Evolutionary conservation across 2,888 invertebrate genomes (phyloP).

Genomic region (Oeneis ivallda): DNA sequence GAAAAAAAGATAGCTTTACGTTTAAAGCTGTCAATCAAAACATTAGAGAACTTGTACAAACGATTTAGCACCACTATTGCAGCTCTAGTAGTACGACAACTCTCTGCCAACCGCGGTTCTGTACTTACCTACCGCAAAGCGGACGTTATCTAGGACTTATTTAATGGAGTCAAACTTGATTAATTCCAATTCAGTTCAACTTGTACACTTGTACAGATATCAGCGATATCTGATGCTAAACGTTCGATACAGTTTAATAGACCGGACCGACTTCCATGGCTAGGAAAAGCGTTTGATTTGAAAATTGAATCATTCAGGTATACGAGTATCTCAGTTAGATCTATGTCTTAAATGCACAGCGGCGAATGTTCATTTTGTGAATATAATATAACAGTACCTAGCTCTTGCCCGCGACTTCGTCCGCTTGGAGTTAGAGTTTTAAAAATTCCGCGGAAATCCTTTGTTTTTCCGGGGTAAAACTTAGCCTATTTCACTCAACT

Average conservation of each 20-base stretch:
- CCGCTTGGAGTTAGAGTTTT: too few species aligned
- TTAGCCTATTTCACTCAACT: too few species aligned
- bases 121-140: conserved; percentile 38
- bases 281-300: conserved; percentile 19
- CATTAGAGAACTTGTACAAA: background rate
- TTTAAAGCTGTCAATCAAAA: too few species aligned
- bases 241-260: conserved; percentile 31
- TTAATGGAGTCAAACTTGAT: conserved; percentile 41
- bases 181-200: conserved; percentile 36
- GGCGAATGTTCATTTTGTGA: too few species aligned
- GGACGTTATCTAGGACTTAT: conserved; percentile 35
- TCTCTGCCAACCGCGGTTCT: background rate
- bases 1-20: too few species aligned
- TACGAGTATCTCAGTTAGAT: background rate
- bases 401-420: too few species aligned
- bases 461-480: too few species aligned
- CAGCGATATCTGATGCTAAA: conserved; percentile 34
- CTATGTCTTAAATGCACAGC: background rate
- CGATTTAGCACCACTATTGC: background rate
- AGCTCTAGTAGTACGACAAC: background rate
- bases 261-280: conserved; percentile 3
- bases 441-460: too few species aligned
- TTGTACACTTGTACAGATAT: conserved; percentile 35
- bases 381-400: too few species aligned
- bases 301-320: conserved; percentile 18